These are phyloP conservation scores for Trachelipus rathkii DNA, from an alignment of 1,140 invertebrate genomes.

Conservation along the genomic window DNA sequence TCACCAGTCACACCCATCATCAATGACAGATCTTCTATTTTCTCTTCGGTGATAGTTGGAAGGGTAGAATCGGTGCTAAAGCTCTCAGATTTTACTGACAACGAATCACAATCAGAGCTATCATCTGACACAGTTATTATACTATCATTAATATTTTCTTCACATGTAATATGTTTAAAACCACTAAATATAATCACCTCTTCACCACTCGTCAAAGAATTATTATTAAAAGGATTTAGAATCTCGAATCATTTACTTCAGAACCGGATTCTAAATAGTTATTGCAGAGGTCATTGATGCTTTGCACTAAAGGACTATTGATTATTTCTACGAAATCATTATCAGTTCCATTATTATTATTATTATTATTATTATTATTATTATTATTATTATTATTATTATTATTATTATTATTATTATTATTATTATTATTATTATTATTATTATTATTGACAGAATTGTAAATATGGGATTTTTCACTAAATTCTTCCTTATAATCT, in stretches of 20 bases:
- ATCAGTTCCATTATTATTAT: background rate
- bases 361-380: background rate
- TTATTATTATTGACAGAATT: too few species aligned
- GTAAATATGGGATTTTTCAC: too few species aligned
- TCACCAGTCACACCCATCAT: background rate
- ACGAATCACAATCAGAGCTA: background rate
- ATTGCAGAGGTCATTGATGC: background rate
- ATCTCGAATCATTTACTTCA: background rate
- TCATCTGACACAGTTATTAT: background rate
- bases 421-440: too few species aligned
- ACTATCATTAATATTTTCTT: background rate
- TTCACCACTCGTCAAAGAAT: background rate
- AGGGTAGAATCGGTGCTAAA: background rate
- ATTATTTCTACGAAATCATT: background rate
- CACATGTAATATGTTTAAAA: background rate
- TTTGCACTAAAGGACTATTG: background rate
- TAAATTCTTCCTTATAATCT: too few species aligned
- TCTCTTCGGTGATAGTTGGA: background rate
- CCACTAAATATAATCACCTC: background rate
- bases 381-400: background rate
- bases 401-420: background rate
- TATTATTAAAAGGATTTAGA: background rate
- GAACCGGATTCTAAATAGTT: background rate
- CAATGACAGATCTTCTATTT: background rate
- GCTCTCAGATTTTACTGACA: background rate